phyloP scores from a whole-genome alignment of 2,797 vertebrate species.

The Semotilus atromaculatus region DNA sequence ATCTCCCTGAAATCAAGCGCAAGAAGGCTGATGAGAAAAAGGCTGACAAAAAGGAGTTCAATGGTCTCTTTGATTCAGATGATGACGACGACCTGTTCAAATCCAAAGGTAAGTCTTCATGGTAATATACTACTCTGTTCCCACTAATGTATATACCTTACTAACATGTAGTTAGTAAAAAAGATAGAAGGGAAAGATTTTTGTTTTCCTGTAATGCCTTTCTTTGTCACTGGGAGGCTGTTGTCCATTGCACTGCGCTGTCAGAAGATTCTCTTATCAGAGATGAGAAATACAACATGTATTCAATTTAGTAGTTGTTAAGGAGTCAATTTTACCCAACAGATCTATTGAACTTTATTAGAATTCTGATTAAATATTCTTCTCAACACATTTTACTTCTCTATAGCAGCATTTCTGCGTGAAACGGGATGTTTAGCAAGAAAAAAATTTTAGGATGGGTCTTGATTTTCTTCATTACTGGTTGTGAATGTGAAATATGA shows the following conservation, averaged over 20 bases:
- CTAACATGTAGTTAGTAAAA: too few species aligned
- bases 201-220: constrained; percentile 31
- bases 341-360: constrained; percentile 8
- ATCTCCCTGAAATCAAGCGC: constrained; percentile 92
- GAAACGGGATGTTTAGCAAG: too few species aligned
- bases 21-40: constrained; percentile 83
- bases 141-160: neutral
- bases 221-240: constrained; percentile 72
- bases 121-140: neutral
- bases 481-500: neutral
- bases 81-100: constrained; percentile 67
- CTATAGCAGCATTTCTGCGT: neutral
- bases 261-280: neutral
- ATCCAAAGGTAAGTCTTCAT: constrained; percentile 76
- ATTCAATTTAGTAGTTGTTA: neutral
- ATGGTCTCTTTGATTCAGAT: constrained; percentile 89
- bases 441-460: too few species aligned
- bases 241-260: constrained; percentile 58
- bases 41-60: constrained; percentile 90
- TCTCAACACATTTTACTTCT: neutral
- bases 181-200: neutral
- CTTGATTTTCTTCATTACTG: neutral
- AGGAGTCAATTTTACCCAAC: neutral
- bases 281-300: neutral
- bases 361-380: neutral